Base-by-base conservation (phyloP, 2,797 vertebrate species). In the Odontamblyopus rebecca region DNA sequence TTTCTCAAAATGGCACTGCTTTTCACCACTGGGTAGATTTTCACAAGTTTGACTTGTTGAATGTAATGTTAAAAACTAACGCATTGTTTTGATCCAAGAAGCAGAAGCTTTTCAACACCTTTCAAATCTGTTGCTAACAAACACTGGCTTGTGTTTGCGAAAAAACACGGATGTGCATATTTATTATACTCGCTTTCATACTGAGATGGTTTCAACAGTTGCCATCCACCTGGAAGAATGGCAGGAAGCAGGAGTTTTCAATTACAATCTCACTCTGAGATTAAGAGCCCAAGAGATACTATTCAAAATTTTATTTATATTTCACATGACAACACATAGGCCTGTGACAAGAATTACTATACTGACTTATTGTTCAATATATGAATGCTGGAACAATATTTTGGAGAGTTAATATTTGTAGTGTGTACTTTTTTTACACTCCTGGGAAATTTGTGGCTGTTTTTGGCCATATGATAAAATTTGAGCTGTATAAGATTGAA, bases 191-290 rank as follows among this genome's bases (percentile, higher is more conserved):
- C 23, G 30, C 30, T 7, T 38, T 38, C 12, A 32, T 62, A 8
- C 18, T 61, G 35, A n/a, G 19, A 62, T n/a, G 30, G 32, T n/a
- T 62, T 61, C 35, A 38, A 38, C 61, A 38, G 61, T 62, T 62
- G 61, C 19, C 61, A n/a, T 38, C 30, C 57, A 60, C 57, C 57
- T 60, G 57, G 57, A 60, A 16, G 29, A 30, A 38, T 19, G 18
- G 59, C 6, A 35, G 8, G 60, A 7, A 29, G 32, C 15, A 18
- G 8, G 5, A 1, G 60, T 61, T 61, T 23, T 38, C 35, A 9
- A 38, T 61, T n/a, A 1, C 12, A 35, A 2, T 57, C 23, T 6
- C 54, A 30, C 13, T 29, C 16, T 54, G 16, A 54, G 19, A 19
- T n/a, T n/a, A n/a, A 54, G 7, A 53, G 6, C 2, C 11, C 12